Conservation (phyloP, 1,140 invertebrate genomes). For the Scaptomyza montana region DNA sequence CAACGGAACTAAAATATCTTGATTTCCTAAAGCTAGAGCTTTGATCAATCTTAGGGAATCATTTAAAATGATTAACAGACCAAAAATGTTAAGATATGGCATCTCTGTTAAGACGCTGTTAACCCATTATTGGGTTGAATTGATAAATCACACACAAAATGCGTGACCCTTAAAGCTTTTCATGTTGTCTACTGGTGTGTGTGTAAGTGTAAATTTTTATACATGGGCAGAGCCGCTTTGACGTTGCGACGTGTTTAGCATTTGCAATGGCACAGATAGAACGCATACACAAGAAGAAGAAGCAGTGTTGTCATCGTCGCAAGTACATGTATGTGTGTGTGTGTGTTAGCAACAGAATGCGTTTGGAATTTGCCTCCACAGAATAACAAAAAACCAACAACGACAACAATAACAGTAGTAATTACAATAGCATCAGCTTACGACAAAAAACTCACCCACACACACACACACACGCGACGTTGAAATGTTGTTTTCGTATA, state of each 20-base stretch:
- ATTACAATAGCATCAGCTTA: slow-evolving; percentile 15
- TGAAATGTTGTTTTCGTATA: slow-evolving; percentile 12
- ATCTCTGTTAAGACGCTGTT: neutral
- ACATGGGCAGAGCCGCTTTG: slow-evolving; percentile 70
- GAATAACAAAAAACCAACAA: neutral
- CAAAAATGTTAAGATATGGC: no score
- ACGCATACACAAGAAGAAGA: slow-evolving; percentile 1
- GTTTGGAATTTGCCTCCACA: slow-evolving; percentile 65
- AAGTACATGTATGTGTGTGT: no score
- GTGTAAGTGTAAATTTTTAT: slow-evolving; percentile 13
- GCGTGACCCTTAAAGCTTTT: slow-evolving; percentile 7
- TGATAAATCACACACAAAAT: no score
- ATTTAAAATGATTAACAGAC: no score
- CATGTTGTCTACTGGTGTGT: slow-evolving; percentile 8
- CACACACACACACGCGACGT: slow-evolving; percentile 8
- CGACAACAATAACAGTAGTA: slow-evolving; percentile 24
- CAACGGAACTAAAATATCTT: no score
- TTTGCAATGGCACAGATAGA: slow-evolving; percentile 66
- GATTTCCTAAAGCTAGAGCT: no score
- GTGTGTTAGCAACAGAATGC: slow-evolving; percentile 61
- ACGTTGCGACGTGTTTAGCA: slow-evolving; percentile 65
- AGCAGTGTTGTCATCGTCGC: slow-evolving; percentile 64
- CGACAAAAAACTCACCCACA: slow-evolving; percentile 23
- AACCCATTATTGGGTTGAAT: slow-evolving; percentile 4
- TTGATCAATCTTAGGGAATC: no score